A percentile compares a stretch with the other conserved stretches of the same genome.
Evolutionary conservation across 1,140 invertebrate species (phyloP).

Genomic region (Chelonus insularis): DNA sequence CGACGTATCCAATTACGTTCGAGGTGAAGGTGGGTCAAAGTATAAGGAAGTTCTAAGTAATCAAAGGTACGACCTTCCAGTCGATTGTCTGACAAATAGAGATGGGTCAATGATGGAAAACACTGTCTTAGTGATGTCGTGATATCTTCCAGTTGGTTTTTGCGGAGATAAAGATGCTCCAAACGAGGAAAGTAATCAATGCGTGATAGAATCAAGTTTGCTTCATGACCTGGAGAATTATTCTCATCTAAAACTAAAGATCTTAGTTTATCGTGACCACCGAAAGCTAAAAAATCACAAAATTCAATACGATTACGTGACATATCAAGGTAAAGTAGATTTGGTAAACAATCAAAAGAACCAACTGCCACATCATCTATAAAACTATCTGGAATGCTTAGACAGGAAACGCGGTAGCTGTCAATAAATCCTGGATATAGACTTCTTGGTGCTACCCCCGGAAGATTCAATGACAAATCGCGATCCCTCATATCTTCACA

Average conservation of each 20-base stretch:
- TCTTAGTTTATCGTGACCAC: slow-evolving; percentile 28
- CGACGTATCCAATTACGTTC: slow-evolving; percentile 42
- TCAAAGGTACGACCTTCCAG: slow-evolving; percentile 35
- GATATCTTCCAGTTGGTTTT: slow-evolving; percentile 33
- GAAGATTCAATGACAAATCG: slow-evolving; percentile 39
- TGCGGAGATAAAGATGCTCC: slow-evolving; percentile 41
- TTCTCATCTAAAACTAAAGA: slow-evolving; percentile 47
- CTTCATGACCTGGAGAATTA: slow-evolving; percentile 10
- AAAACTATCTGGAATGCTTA: slow-evolving; percentile 43
- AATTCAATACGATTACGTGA: slow-evolving; percentile 42
- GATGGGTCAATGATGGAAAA: slow-evolving; percentile 40
- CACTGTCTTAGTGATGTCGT: slow-evolving; percentile 31
- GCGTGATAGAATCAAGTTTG: slow-evolving; percentile 20
- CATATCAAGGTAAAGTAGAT: slow-evolving; percentile 43
- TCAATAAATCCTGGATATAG: slow-evolving; percentile 42
- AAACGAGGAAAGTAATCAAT: slow-evolving; percentile 37
- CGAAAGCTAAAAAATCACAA: slow-evolving; percentile 39
- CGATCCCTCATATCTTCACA: slow-evolving; percentile 38
- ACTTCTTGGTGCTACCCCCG: slow-evolving; percentile 28
- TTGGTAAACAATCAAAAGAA: slow-evolving; percentile 40
- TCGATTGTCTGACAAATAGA: slow-evolving; percentile 46
- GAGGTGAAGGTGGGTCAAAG: slow-evolving; percentile 40
- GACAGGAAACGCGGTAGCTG: slow-evolving; percentile 34
- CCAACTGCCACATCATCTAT: slow-evolving; percentile 38
- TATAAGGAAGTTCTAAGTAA: slow-evolving; percentile 37